These are phyloP conservation scores for Corythornis madagascariensis DNA, from an alignment of 2,113 vertebrate species.

Conservation along the genomic window DNA sequence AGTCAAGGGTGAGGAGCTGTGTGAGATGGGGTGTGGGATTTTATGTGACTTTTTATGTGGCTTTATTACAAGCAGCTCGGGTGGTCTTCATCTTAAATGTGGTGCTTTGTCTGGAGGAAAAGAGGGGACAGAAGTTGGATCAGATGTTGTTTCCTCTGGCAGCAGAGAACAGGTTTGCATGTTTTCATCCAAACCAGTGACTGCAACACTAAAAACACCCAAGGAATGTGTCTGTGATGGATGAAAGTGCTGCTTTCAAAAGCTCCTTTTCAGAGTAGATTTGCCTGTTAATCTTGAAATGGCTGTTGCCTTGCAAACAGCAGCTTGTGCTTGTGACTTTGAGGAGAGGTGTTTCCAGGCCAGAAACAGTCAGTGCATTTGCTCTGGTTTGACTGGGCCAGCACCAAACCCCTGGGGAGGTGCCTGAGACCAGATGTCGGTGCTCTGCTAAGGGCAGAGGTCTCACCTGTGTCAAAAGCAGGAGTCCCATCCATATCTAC, in stretches of 20 bases:
- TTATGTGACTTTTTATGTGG: background rate
- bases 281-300: background rate
- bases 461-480: background rate
- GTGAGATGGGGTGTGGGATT: background rate
- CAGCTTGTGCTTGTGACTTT: background rate
- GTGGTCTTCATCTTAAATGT: background rate
- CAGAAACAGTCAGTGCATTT: accelerated
- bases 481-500: background rate
- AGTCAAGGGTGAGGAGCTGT: background rate
- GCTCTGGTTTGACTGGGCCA: background rate
- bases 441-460: background rate
- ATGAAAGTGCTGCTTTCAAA: background rate
- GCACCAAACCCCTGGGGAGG: background rate
- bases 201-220: background rate
- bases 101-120: background rate
- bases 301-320: background rate
- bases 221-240: background rate
- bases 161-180: background rate
- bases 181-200: background rate
- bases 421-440: background rate
- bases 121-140: background rate
- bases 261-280: background rate
- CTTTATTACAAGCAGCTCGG: background rate
- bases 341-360: background rate
- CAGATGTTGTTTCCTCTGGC: background rate